Conservation (phyloP, 2,888 invertebrate genomes). For the Dicycla oo region DNA sequence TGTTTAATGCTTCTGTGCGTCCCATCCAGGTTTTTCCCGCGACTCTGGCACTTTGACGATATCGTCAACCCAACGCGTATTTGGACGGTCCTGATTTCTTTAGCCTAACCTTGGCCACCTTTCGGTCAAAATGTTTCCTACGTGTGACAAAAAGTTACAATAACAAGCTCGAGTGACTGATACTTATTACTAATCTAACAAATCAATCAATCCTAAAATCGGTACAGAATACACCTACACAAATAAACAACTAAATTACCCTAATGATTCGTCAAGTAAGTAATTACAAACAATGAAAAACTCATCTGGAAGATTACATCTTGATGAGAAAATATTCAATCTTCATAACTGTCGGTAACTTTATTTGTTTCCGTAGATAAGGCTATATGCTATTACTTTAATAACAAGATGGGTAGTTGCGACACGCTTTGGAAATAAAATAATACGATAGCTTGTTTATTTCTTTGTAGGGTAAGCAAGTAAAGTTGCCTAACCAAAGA, state of each 20-base stretch:
- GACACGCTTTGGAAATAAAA: slow-evolving; percentile 49
- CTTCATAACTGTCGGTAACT: slow-evolving; percentile 59
- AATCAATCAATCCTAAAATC: not conserved
- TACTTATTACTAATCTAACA: not conserved
- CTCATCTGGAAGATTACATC: slow-evolving; percentile 17
- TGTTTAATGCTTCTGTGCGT: not conserved
- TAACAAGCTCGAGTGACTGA: not conserved
- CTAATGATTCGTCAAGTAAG: slow-evolving; percentile 5
- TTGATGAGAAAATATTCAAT: slow-evolving; percentile 43
- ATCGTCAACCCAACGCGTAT: not conserved
- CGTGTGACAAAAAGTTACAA: not conserved
- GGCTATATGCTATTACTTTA: slow-evolving; percentile 25
- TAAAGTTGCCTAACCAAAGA: not conserved
- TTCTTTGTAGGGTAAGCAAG: slow-evolving; percentile 22
- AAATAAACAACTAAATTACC: not conserved
- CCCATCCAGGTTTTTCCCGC: not conserved
- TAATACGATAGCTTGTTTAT: slow-evolving; percentile 41
- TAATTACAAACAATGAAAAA: slow-evolving; percentile 12
- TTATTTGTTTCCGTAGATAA: slow-evolving; percentile 50
- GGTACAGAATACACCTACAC: not conserved
- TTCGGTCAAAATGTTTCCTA: not conserved
- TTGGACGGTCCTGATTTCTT: not conserved
- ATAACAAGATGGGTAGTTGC: slow-evolving; percentile 11
- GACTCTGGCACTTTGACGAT: no score
- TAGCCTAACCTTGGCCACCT: not conserved